Percentiles rank a stretch among this genome's conserved stretches.
These are phyloP conservation scores for Spodoptera litura DNA, from an alignment of 1,140 invertebrate species.

Conservation along the genomic window DNA sequence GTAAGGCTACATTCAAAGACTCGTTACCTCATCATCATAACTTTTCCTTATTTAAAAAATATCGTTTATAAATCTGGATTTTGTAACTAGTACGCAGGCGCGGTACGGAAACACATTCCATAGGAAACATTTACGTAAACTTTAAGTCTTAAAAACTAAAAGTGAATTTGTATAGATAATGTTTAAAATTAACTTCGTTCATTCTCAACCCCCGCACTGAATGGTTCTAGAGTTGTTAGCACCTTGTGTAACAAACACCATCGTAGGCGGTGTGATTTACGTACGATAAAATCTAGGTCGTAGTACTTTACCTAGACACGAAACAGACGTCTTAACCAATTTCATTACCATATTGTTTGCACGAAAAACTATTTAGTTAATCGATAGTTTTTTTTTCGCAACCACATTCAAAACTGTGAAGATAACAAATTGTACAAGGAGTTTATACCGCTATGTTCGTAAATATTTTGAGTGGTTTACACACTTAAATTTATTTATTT, in stretches of 20 bases:
- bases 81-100: too few relatives aligned
- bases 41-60: too few relatives aligned
- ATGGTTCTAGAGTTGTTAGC: conserved; percentile 11
- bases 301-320: conserved; percentile 2
- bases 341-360: conserved; percentile 2
- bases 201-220: neutral
- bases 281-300: conserved; percentile 1
- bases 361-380: conserved; percentile 5
- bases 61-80: too few relatives aligned
- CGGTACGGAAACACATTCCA: too few relatives aligned
- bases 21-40: too few relatives aligned
- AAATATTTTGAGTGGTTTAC: conserved; percentile 12
- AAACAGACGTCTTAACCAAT: conserved; percentile 9
- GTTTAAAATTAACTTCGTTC: neutral
- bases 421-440: conserved; percentile 3
- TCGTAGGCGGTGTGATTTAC: conserved; percentile 23
- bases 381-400: neutral
- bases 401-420: neutral
- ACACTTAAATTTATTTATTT: conserved; percentile 17
- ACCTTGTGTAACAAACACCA: conserved; percentile 17
- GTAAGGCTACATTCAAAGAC: too few relatives aligned
- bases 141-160: neutral
- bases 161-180: neutral
- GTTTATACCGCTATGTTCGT: conserved; percentile 2
- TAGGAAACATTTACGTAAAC: conserved; percentile 8